Evolutionary conservation across 2,888 invertebrate genomes (phyloP), one percentile per base, ranked within the genome.

Genomic region (Microctonus aethiopoides): DNA sequence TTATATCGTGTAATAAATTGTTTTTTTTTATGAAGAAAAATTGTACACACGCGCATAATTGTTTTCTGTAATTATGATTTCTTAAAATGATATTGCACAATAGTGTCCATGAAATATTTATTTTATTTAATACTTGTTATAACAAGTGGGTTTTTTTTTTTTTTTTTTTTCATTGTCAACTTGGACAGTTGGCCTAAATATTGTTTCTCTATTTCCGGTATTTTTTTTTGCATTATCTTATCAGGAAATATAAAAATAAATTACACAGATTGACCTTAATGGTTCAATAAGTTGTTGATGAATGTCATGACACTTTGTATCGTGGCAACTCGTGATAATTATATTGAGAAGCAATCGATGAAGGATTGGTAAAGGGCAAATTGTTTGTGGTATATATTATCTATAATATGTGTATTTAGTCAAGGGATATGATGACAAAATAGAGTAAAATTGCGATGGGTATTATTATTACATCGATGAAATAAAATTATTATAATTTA

Each of bases 401-500:
- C 13, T 39, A 39, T 39, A 39, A 39, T 39, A n/a, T n/a, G n/a
- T n/a, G n/a, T n/a, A n/a, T n/a, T n/a, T n/a, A n/a, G n/a, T n/a
- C n/a, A n/a, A 29, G 7, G 3, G 29, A 29, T 5, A 7, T 29
- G 29, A 29, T 29, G 29, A 29, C 3, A 7, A 29, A 29, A 29
- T n/a, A 46, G 16, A 20, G 20, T 16, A 16, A 16, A 7, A 46
- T 4, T 7, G 16, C n/a, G 16, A 16, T 16, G 16, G 46, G 46
- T 6, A 59, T 16, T 20, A 54, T 56, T 73, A 72, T 72, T n/a
- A n/a, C n/a, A n/a, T n/a, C n/a, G 70, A 72, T 78, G 74, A 76
- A 81, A 81, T 79, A 75, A 76, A 80, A 80, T 81, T 80, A 79
- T 77, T 70, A 80, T 79, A 81, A 81, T 76, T 74, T 62, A 72